These are phyloP conservation scores for Acanthisitta chloris DNA, from an alignment of 2,113 vertebrate species.

Conservation along the genomic window DNA sequence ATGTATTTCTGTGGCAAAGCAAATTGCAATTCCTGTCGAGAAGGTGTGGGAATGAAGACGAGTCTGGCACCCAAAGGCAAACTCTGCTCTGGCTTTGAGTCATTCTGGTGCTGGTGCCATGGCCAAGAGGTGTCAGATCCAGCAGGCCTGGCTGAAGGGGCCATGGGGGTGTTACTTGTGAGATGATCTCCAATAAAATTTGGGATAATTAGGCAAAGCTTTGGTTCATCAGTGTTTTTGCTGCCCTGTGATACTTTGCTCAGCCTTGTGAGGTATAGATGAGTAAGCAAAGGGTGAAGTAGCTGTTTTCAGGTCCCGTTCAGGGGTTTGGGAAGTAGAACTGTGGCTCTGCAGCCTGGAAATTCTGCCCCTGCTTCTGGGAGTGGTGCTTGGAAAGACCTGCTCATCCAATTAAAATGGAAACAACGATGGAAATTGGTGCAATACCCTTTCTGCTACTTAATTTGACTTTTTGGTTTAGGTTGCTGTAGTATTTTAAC, in stretches of 20 bases:
- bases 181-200: neutral
- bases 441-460: neutral
- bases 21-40: neutral
- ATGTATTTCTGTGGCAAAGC: neutral
- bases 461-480: neutral
- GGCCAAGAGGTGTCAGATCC: fast-evolving
- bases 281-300: neutral
- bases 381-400: neutral
- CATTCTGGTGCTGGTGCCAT: neutral
- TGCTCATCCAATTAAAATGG: neutral
- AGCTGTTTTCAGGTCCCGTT: neutral
- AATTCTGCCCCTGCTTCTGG: neutral
- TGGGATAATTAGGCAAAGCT: neutral
- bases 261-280: neutral
- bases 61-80: neutral
- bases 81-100: neutral
- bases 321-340: neutral
- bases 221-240: neutral
- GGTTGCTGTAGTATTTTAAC: neutral
- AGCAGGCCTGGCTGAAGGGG: neutral
- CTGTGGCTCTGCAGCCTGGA: neutral
- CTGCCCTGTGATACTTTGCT: neutral
- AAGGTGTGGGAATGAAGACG: neutral
- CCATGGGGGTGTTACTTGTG: fast-evolving
- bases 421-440: neutral